phyloP scores from a whole-genome alignment of 2,113 vertebrate genomes.

The Lophotis ruficrista region DNA sequence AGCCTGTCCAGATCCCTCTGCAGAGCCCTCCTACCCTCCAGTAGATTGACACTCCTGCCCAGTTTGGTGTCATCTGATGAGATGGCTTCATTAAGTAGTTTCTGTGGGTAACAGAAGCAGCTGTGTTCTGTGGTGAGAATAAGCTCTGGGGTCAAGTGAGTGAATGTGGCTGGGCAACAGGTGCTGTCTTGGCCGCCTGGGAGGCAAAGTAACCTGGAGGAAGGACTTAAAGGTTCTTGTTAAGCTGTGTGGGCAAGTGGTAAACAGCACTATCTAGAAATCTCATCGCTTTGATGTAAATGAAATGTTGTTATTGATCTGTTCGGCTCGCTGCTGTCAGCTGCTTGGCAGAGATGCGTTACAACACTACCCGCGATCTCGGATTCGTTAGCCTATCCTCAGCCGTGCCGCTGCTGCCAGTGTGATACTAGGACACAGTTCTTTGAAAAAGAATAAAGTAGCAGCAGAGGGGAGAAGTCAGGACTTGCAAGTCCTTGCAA shows the following conservation, averaged over 20 bases:
- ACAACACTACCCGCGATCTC: background rate
- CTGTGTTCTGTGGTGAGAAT: background rate
- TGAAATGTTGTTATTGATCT: constrained; percentile 44
- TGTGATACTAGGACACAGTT: background rate
- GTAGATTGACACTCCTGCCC: no score
- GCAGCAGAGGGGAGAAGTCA: background rate
- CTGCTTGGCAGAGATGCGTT: constrained; percentile 38
- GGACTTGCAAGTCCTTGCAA: background rate
- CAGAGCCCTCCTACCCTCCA: no score
- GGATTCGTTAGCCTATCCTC: background rate
- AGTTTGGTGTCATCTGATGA: no score
- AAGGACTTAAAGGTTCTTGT: background rate
- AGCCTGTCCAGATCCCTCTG: no score
- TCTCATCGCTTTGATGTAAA: constrained; percentile 51
- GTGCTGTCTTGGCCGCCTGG: background rate
- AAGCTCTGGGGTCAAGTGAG: background rate
- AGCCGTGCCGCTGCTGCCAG: background rate
- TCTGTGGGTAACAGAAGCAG: background rate
- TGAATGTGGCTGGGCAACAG: background rate
- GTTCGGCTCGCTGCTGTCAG: constrained; percentile 43
- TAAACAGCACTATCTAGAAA: constrained; percentile 43
- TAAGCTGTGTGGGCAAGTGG: background rate
- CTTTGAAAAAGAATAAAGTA: background rate
- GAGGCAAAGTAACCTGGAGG: constrained; percentile 10
- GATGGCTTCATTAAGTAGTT: background rate